Conservation (phyloP, 2,797 vertebrate species). For the Aythya fuligula region DNA sequence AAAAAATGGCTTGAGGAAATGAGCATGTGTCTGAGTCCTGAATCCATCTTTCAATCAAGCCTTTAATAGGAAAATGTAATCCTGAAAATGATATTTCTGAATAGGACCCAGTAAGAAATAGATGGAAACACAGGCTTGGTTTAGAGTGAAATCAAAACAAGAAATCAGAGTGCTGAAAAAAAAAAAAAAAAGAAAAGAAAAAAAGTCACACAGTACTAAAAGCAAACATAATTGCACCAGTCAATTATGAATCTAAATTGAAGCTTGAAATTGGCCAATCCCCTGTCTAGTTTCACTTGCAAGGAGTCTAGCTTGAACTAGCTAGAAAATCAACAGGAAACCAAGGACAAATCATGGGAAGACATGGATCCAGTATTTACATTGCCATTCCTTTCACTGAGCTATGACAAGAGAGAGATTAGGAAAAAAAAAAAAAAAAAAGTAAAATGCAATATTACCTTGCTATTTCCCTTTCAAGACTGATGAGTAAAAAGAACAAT, state of each 20-base stretch:
- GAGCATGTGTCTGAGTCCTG: constrained; percentile 28
- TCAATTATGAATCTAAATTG: neutral
- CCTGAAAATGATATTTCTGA: neutral
- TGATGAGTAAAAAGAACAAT: constrained; percentile 61
- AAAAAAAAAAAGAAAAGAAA: neutral
- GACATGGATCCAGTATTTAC: neutral
- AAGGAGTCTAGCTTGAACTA: neutral
- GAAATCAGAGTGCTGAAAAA: neutral
- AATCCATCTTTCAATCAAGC: constrained; percentile 31
- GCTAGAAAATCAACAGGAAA: neutral
- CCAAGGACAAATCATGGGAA: neutral
- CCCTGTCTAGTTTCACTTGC: neutral
- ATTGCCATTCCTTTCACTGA: neutral
- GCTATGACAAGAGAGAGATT: neutral
- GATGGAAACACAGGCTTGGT: neutral
- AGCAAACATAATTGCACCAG: neutral
- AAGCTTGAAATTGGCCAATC: neutral
- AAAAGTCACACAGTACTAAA: neutral
- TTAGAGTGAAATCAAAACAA: constrained; percentile 13
- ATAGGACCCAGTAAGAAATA: neutral
- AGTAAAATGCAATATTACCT: constrained; percentile 1
- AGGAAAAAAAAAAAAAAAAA: rapidly evolving
- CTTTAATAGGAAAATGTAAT: neutral
- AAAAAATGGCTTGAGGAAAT: constrained; percentile 29
- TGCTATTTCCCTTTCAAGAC: constrained; percentile 6